Conservation (phyloP, 1,140 invertebrate species). For the Eumaeus atala region DNA sequence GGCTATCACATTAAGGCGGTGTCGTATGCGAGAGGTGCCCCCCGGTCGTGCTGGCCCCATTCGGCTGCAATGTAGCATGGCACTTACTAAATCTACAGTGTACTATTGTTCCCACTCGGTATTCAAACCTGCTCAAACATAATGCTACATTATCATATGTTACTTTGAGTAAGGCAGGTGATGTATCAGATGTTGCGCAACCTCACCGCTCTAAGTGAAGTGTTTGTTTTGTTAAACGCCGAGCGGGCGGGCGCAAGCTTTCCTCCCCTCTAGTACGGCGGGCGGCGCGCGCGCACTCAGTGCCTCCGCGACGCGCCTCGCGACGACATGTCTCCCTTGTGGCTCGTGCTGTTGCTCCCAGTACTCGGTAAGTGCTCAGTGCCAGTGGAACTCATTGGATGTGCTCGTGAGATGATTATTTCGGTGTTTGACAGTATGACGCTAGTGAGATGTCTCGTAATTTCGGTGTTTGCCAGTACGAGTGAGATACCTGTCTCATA, state of each 20-base stretch:
- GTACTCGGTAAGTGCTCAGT: conserved; percentile 56
- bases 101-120: too few species aligned
- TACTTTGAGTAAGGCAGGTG: neutral
- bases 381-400: too few species aligned
- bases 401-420: neutral
- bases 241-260: conserved; percentile 54
- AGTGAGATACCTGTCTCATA: too few species aligned
- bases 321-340: conserved; percentile 65
- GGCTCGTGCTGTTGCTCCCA: conserved; percentile 63
- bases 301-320: conserved; percentile 52
- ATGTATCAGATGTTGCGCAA: conserved; percentile 4
- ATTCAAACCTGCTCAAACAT: too few species aligned
- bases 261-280: conserved; percentile 37
- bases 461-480: too few species aligned
- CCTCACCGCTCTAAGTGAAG: neutral
- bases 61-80: too few species aligned
- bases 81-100: too few species aligned
- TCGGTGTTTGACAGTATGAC: conserved; percentile 1
- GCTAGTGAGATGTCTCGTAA: conserved; percentile 19
- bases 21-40: too few species aligned
- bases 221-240: conserved; percentile 1
- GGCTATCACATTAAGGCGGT: too few species aligned
- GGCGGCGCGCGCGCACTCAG: conserved; percentile 49
- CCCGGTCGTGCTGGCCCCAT: too few species aligned
- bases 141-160: too few species aligned